Evolutionary conservation across 2,888 invertebrate genomes (phyloP).

Genomic region (Blera fallax): DNA sequence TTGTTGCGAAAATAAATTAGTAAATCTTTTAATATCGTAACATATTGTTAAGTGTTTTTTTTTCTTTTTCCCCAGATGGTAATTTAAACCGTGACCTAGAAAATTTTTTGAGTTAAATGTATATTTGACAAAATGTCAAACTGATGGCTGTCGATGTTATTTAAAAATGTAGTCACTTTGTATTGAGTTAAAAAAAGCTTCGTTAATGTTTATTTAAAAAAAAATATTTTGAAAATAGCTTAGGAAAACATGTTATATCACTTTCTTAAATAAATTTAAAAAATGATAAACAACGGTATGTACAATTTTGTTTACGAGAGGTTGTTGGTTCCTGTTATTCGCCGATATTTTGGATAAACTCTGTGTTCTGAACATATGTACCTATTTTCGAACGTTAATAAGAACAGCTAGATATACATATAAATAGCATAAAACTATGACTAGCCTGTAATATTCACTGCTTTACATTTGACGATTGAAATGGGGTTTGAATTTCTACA

Average conservation of each 20-base stretch:
- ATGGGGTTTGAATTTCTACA: too few relatives aligned
- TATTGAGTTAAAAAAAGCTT: neutral
- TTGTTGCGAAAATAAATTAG: slow-evolving; percentile 8
- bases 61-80: neutral
- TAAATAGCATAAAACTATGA: too few relatives aligned
- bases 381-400: neutral
- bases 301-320: neutral
- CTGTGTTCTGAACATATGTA: neutral
- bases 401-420: too few relatives aligned
- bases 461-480: too few relatives aligned
- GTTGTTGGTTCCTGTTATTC: neutral
- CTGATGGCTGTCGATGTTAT: neutral
- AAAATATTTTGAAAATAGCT: neutral
- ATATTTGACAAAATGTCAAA: slow-evolving; percentile 3
- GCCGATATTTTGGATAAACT: neutral
- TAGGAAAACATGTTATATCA: neutral
- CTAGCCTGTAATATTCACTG: too few relatives aligned
- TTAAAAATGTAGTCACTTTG: neutral
- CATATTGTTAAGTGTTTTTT: neutral
- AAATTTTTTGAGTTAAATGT: neutral
- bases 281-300: neutral
- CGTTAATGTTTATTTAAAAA: neutral
- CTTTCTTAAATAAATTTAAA: neutral
- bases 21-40: neutral
- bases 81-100: slow-evolving; percentile 1